Percentiles rank a stretch among this genome's conserved stretches.
Conservation (phyloP, 2,888 invertebrate species). For the Temnothorax ravouxi region DNA sequence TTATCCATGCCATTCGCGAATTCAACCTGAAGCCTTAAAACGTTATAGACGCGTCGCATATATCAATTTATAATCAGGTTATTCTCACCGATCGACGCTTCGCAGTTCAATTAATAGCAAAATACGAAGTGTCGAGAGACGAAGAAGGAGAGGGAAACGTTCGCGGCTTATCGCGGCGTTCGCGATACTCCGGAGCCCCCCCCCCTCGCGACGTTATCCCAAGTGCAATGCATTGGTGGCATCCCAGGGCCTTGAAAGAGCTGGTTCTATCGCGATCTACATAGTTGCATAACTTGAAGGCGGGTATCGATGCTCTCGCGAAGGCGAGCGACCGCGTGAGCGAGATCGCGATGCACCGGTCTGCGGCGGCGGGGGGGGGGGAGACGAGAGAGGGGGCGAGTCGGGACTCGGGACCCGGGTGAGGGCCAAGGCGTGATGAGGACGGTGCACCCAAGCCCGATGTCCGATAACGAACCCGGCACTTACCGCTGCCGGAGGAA, state of each 20-base stretch:
- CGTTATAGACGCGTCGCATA: background rate
- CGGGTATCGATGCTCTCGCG: conserved; percentile 73
- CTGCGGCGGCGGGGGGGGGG: conserved; percentile 3
- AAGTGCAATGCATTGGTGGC: conserved; percentile 57
- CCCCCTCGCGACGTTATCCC: conserved; percentile 56
- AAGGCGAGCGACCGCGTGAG: conserved; percentile 55
- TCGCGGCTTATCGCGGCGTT: conserved; percentile 58
- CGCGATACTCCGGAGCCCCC: conserved; percentile 30
- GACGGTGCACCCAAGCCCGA: conserved; percentile 80
- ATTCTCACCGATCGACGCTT: background rate
- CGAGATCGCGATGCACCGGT: conserved; percentile 69
- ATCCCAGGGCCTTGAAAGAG: conserved; percentile 68
- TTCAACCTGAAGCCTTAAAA: background rate
- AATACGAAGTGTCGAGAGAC: conserved; percentile 15
- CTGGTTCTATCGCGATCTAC: conserved; percentile 78
- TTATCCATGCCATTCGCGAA: background rate
- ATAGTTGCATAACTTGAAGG: conserved; percentile 80
- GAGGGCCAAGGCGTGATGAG: conserved; percentile 77
- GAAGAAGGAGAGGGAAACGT: background rate
- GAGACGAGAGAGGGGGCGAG: conserved; percentile 13
- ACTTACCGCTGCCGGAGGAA: conserved; percentile 69
- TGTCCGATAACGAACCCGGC: conserved; percentile 80
- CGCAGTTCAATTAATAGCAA: conserved; percentile 38
- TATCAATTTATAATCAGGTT: background rate
- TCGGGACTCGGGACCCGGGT: conserved; percentile 21